Base-by-base conservation (phyloP, 2,797 vertebrate genomes). In the Enteromius trimaculatus region DNA sequence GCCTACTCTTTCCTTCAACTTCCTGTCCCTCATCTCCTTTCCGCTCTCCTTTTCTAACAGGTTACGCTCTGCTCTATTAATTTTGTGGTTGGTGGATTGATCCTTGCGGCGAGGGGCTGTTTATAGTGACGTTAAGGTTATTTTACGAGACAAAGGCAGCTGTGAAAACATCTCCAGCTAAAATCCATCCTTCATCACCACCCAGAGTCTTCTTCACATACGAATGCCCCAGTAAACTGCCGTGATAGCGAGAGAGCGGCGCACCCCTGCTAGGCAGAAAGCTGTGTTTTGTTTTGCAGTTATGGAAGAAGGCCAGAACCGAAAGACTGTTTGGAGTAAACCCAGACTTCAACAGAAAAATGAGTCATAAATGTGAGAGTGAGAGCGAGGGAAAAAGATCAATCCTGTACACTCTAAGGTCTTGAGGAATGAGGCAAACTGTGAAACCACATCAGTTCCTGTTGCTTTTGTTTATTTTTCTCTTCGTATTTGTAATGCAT, bases 111-210 rank as follows among this genome's bases (percentile, higher is more conserved):
- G n/a, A 62, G 70, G 0, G 55, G 70, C 71, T 80, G 76, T 80
- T 86, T 80, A 86, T 88, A 74, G 81, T 37, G 79, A 71, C 81
- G n/a, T 86, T 86, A 74, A 84, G 55, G 83, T 84, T 86, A 79
- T 76, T 86, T 87, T 84, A 80, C 51, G 62, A 82, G 88, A 84
- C 75, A 77, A 64, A 53, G 51, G 47, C 3, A 6, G 51, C n/a
- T 49, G 49, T 82, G 82, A 86, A 84, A 80, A 86, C 26, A 47
- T 79, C 66, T 77, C 51, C 60, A 31, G 53, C 62, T 71, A 70
- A 83, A 79, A 77, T 79, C 31, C 69, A 74, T 64, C 72, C 53
- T 49, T 78, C 71, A 34, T 42, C 39, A 26, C 68, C 72, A 79
- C 29, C n/a, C 47, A 49, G 19, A 49, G 13, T 75, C 29, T 51